These are phyloP conservation scores for Agonopterix subpropinquella DNA, from an alignment of 2,888 invertebrate species.

Conservation along the genomic window DNA sequence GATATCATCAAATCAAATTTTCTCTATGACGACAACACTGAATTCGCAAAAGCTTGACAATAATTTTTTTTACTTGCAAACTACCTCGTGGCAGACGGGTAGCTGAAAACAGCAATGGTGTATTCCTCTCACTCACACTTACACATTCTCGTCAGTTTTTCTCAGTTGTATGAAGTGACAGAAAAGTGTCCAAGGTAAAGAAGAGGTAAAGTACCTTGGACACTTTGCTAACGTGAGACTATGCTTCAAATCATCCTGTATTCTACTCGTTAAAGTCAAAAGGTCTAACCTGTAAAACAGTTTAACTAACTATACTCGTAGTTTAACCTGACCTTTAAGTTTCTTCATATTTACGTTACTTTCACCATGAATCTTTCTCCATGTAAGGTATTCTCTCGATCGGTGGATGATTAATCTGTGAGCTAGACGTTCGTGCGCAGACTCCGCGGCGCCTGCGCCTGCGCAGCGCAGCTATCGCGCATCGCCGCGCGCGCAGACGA, in stretches of 20 bases:
- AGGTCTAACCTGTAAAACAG: not conserved
- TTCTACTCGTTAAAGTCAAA: not conserved
- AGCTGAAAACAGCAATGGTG: too few species aligned
- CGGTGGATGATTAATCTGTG: constrained; percentile 47
- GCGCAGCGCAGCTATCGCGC: constrained; percentile 32
- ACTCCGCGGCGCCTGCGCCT: constrained; percentile 60
- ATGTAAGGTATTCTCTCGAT: constrained; percentile 19
- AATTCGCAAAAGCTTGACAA: too few species aligned
- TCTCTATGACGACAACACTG: too few species aligned
- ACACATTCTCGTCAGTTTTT: too few species aligned
- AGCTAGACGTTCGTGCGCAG: constrained; percentile 40
- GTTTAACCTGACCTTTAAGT: not conserved
- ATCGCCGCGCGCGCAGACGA: constrained; percentile 55
- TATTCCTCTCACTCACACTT: too few species aligned
- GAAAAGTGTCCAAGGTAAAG: too few species aligned
- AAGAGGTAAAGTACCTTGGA: too few species aligned
- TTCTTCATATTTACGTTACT: constrained; percentile 13
- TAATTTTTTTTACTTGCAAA: too few species aligned
- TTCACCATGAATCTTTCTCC: constrained; percentile 26
- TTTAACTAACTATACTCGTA: not conserved
- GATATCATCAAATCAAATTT: too few species aligned
- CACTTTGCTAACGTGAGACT: too few species aligned
- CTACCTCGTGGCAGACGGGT: too few species aligned
- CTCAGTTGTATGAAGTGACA: too few species aligned
- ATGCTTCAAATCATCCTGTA: not conserved